These are phyloP conservation scores for Python bivittatus DNA, from an alignment of 2,113 vertebrate genomes.

Conservation along the genomic window DNA sequence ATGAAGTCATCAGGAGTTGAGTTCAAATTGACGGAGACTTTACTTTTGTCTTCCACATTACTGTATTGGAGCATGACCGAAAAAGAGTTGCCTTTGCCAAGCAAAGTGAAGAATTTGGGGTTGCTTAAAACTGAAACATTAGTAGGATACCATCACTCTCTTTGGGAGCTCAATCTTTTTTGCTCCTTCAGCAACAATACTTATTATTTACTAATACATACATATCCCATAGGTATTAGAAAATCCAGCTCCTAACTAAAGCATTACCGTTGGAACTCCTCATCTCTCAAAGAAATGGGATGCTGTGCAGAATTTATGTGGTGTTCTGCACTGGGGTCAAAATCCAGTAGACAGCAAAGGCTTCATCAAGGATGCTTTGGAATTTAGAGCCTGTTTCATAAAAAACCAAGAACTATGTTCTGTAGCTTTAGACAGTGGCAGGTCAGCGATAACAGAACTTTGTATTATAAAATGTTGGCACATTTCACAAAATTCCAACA, in stretches of 20 bases:
- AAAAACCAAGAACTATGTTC: not conserved
- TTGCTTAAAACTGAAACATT: not conserved
- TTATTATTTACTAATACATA: not conserved
- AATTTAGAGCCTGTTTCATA: not conserved
- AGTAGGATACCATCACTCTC: not conserved
- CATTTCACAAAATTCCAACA: not conserved
- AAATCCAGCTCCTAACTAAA: not conserved
- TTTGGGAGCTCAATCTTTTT: not conserved
- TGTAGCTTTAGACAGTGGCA: not conserved
- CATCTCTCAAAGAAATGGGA: not conserved
- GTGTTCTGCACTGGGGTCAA: not conserved
- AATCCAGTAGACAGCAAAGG: not conserved
- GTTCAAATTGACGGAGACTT: not conserved
- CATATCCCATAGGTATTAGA: not conserved
- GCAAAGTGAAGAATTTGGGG: not conserved
- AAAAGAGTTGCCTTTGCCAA: not conserved
- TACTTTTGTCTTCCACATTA: not conserved
- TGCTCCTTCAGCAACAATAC: not conserved
- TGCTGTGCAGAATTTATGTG: not conserved
- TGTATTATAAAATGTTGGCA: not conserved
- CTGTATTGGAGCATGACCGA: not conserved
- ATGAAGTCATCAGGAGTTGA: not conserved
- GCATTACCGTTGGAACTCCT: not conserved
- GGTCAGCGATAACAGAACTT: not conserved
- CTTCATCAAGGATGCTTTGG: not conserved